Percentiles rank a stretch among this genome's conserved stretches.
Evolutionary conservation across 2,113 vertebrate species (phyloP).

Genomic region (Chlorodrepanis virens): DNA sequence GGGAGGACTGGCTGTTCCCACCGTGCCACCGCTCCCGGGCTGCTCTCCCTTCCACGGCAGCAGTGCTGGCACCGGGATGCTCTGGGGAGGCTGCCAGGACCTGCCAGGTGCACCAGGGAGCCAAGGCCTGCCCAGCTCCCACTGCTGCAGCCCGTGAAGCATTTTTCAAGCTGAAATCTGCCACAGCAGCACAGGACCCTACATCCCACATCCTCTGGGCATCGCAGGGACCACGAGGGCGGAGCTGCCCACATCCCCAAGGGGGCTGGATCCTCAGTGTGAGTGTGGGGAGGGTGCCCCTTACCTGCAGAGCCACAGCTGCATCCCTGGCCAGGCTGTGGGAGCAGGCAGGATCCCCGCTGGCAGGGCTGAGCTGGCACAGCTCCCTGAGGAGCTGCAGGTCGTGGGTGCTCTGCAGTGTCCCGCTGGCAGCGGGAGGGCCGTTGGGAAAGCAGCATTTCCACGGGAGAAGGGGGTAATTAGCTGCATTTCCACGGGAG

Average conservation of each 20-base stretch:
- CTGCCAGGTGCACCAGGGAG: neutral
- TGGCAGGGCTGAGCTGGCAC: neutral
- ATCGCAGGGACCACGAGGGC: rapidly evolving
- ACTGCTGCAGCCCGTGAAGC: neutral
- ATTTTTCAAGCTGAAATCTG: neutral
- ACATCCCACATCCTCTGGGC: neutral
- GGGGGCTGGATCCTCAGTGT: neutral
- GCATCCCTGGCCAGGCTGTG: neutral
- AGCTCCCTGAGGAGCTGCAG: neutral
- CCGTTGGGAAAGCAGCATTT: neutral
- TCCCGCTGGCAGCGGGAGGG: neutral
- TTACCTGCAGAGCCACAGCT: neutral
- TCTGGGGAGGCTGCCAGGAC: neutral
- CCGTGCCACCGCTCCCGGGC: rapidly evolving
- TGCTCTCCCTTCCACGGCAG: neutral
- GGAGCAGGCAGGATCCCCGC: neutral
- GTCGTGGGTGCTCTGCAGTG: rapidly evolving
- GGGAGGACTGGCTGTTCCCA: neutral
- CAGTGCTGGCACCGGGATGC: neutral
- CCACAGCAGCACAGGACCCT: rapidly evolving
- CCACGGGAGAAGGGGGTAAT: neutral
- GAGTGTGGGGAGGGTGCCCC: rapidly evolving
- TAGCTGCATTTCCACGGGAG: neutral
- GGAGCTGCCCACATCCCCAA: rapidly evolving
- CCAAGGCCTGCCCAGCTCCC: neutral